Base-by-base conservation (phyloP, 2,888 invertebrate genomes). In the Trichopoda pennipes region DNA sequence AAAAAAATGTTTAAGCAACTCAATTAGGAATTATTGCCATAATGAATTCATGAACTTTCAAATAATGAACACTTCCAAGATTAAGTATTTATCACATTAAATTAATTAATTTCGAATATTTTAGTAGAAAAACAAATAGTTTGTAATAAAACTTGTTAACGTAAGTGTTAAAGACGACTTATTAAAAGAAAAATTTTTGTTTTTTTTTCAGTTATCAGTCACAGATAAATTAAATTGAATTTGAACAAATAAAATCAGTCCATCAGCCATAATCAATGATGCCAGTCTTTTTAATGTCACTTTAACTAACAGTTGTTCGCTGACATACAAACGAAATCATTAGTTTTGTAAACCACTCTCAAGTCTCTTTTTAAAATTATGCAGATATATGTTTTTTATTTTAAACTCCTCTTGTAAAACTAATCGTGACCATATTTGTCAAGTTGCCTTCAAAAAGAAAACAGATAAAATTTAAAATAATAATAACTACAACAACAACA, bases 351-450 rank as follows among this genome's bases (percentile, higher is more conserved):
- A 35, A 19, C 17, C 35, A 49, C 49, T n/a, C 35, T 35, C 21
- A 21, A 51, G 32, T 51, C 32, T 42, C n/a, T 51, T 23, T 51
- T 61, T 68, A 10, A 17, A 32, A 28, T 72, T 64, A 47, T 21
- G 19, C 38, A 23, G 28, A 28, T 49, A 21, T 0, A n/a, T n/a
- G n/a, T n/a, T n/a, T 14, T 23, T 55, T 19, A 32, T 23, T 28
- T 28, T 23, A 47, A 56, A 32, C 49, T 72, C 72, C 66, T 78
- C 58, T 72, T 78, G 77, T 72, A 58, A 78, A 77, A 63, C 81
- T 69, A 81, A 81, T 69, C 81, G 73, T 81, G 77, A 81, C 81
- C 81, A 81, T 81, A 77, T 81, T 77, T 73, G 77, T 53, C 28
- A 23, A n/a, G 14, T 63, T 51, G 61, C 61, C 10, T 61, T 14